Evolutionary conservation across 2,888 invertebrate species (phyloP).

Genomic region (Coelogynopora nodosa): DNA sequence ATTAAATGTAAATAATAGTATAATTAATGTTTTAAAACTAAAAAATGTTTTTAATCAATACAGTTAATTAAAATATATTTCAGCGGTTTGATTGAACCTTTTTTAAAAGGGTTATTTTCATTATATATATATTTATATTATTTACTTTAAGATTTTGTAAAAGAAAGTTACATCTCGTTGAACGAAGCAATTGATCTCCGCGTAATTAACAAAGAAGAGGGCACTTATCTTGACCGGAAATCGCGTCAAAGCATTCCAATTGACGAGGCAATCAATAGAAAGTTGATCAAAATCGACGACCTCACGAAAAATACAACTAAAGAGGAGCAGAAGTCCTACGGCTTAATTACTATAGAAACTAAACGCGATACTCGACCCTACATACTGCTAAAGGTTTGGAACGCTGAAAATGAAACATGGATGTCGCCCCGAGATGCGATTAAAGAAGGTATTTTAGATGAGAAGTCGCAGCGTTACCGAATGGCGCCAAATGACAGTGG

Average conservation of each 20-base stretch:
- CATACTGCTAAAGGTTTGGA: neutral
- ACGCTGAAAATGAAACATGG: neutral
- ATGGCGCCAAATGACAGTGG: neutral
- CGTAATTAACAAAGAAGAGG: neutral
- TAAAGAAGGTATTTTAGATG: neutral
- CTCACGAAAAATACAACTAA: neutral
- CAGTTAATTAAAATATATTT: too few relatives aligned
- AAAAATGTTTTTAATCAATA: too few relatives aligned
- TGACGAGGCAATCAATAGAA: neutral
- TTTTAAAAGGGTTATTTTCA: too few relatives aligned
- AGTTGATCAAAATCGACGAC: neutral
- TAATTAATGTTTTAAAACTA: too few relatives aligned
- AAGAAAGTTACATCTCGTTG: neutral
- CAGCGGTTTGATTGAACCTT: too few relatives aligned
- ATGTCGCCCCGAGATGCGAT: neutral
- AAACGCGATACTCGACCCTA: neutral
- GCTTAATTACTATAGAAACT: neutral
- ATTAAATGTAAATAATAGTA: too few relatives aligned
- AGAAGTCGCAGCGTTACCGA: slow-evolving; percentile 5
- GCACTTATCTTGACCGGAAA: neutral
- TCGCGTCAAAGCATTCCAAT: neutral
- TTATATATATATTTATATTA: too few relatives aligned
- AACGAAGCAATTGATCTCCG: neutral
- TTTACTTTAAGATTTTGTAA: neutral
- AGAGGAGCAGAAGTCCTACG: slow-evolving; percentile 9